A percentile compares a stretch with the other conserved stretches of the same genome.
These are phyloP conservation scores for Salvelinus alpinus DNA, from an alignment of 2,113 vertebrate genomes.

Conservation along the genomic window DNA sequence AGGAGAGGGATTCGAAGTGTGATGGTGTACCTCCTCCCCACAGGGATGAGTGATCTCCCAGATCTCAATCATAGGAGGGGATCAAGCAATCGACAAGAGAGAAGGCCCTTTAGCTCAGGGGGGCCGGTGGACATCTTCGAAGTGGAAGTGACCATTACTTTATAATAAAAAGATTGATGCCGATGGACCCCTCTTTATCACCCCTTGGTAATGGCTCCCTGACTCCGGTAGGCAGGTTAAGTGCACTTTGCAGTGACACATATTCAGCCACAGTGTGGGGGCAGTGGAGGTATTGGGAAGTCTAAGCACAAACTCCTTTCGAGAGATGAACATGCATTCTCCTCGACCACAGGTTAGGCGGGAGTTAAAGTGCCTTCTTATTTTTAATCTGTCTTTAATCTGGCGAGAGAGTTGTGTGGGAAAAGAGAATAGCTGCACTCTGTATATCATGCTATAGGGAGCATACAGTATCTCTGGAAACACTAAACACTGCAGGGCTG, in stretches of 20 bases:
- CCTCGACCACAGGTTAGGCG: no score
- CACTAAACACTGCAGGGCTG: not conserved
- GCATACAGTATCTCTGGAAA: not conserved
- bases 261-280: not conserved
- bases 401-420: not conserved
- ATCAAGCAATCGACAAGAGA: constrained; percentile 51
- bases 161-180: constrained; percentile 65
- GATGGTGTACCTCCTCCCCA: not conserved
- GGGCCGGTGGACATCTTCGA: not conserved
- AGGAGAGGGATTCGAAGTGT: constrained; percentile 20
- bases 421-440: not conserved
- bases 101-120: not conserved
- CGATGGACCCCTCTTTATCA: constrained; percentile 39
- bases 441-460: not conserved
- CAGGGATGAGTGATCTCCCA: constrained; percentile 19
- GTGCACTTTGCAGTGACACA: constrained; percentile 33
- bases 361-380: not conserved
- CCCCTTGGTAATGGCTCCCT: constrained; percentile 36
- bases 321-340: not conserved
- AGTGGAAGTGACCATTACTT: constrained; percentile 63
- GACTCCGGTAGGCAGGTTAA: constrained; percentile 35
- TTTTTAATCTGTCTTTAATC: not conserved
- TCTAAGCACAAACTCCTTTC: not conserved
- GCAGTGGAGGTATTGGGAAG: not conserved
- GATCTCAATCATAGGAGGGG: constrained; percentile 56